Evolutionary conservation across 2,888 invertebrate genomes (phyloP), one percentile per base, ranked within the genome.

Genomic region (Sepiola atlantica): DNA sequence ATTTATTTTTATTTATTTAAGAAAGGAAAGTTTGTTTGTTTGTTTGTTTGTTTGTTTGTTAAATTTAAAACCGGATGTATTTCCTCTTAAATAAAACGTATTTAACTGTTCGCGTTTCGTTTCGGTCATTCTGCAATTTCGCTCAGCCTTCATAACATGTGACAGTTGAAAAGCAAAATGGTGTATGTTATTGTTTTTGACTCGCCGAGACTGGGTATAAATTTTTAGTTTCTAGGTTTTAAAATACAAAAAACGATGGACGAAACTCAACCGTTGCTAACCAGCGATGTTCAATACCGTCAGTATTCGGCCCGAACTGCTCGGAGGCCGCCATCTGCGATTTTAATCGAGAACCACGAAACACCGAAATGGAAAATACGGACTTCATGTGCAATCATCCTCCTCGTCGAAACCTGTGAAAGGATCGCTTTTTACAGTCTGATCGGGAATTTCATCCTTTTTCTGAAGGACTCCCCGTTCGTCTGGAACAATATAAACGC

Each of bases 401-500:
- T 97, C 16, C 57, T 95, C 16, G 95, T 96, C 10, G 96, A 96
- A 35, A 95, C 96, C 28, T 95, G 97, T 32, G 97, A 97, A 94
- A 95, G 96, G 94, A 94, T 96, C 12, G 96, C 96, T 1, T 97
- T 96, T 94, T 97, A 97, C 94, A 96, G 96, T 35, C 93, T 97
- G 24, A 95, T 96, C 14, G 97, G 97, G 45, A 97, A 97, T 94
- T 95, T 97, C 54, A 97, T 97, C 55, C 95, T 97, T 94, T 97
- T 97, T 94, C 95, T 97, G 6, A 97, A 97, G 94, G 95, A 95
- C 61, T 93, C 95, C 0, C 96, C 96, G 1, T 96, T 96, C 55
- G 21, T 55, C 28, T 98, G 98, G 97, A 96, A 96, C n/a, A 97
- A 97, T 6, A 97, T 97, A 94, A 97, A 97, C 95, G 97, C 98